A percentile compares a stretch with the other conserved stretches of the same genome.
phyloP scores from a whole-genome alignment of 2,888 invertebrate species.

The Timema podura region DNA sequence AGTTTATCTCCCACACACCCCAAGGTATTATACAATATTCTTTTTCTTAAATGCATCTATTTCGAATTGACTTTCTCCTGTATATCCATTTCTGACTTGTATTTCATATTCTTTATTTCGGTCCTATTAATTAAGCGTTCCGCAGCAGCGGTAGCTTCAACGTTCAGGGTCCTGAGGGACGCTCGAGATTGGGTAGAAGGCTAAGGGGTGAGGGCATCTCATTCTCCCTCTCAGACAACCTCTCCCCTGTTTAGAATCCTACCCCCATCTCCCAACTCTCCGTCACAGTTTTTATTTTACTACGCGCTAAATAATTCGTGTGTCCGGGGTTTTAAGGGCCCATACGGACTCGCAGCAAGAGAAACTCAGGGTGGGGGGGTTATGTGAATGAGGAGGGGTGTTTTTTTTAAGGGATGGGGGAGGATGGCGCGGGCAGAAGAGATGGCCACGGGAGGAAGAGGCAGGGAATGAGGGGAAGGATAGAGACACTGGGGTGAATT shows the following conservation, averaged over 20 bases:
- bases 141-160: constrained; percentile 18
- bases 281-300: constrained; percentile 22
- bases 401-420: background rate
- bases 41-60: too few relatives aligned
- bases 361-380: background rate
- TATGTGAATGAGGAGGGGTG: too few relatives aligned
- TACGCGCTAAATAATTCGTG: constrained; percentile 29
- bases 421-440: constrained; percentile 18
- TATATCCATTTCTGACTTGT: background rate
- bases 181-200: background rate
- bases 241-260: background rate
- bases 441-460: background rate
- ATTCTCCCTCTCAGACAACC: background rate
- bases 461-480: constrained; percentile 17
- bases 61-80: too few relatives aligned
- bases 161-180: constrained; percentile 13
- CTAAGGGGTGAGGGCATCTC: constrained; percentile 1
- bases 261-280: constrained; percentile 17
- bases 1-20: too few relatives aligned
- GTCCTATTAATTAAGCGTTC: constrained; percentile 24
- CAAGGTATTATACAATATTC: too few relatives aligned
- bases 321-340: constrained; percentile 29
- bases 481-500: constrained; percentile 27
- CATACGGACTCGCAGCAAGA: constrained; percentile 22
- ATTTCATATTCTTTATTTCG: constrained; percentile 19